phyloP scores from a whole-genome alignment of 2,113 vertebrate species.

The Macquaria ambigua region DNA sequence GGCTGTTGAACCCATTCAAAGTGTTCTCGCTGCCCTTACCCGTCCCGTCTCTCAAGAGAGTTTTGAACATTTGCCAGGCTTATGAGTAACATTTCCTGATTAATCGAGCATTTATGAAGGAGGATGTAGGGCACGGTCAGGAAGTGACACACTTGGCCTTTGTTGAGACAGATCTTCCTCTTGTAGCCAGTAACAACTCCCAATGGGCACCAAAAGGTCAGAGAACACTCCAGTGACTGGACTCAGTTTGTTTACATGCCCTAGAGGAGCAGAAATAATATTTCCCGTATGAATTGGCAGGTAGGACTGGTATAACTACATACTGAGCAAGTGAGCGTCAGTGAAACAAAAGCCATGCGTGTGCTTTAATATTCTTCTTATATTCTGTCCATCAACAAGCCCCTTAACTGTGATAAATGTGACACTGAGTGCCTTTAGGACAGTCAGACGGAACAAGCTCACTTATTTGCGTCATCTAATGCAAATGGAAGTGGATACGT shows the following conservation, averaged over 20 bases:
- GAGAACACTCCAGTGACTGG: constrained; percentile 38
- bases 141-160: constrained; percentile 72
- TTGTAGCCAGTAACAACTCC: constrained; percentile 46
- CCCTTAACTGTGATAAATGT: not conserved
- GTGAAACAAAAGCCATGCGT: not conserved
- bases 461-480: not conserved
- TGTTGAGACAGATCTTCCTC: constrained; percentile 73
- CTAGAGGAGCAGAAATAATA: constrained; percentile 52
- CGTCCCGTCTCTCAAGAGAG: constrained; percentile 11
- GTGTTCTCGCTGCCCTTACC: not conserved
- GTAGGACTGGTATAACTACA: constrained; percentile 31
- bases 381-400: constrained; percentile 17
- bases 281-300: not conserved
- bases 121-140: constrained; percentile 53
- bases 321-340: not conserved
- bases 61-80: constrained; percentile 34
- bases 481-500: not conserved
- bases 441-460: not conserved
- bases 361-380: not conserved
- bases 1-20: constrained; percentile 33
- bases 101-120: constrained; percentile 47
- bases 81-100: constrained; percentile 46
- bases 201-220: constrained; percentile 42
- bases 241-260: constrained; percentile 62
- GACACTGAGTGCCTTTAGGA: not conserved